Base-by-base conservation (phyloP, 2,113 vertebrate genomes). In the Sander vitreus region DNA sequence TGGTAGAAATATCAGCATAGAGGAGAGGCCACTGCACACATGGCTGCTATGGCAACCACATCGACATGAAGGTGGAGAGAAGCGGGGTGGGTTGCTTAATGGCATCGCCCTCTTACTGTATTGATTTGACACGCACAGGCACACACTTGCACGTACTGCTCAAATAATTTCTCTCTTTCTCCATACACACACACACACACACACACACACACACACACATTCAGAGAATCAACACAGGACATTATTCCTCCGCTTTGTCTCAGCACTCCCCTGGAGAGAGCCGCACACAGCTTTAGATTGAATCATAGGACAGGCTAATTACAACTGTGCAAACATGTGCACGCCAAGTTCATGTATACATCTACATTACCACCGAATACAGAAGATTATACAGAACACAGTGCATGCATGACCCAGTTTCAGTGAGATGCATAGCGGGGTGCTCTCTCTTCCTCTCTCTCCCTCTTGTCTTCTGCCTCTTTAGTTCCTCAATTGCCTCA, bases 1-100 rank as follows among this genome's bases (percentile, higher is more conserved):
- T 48, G 21, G 62, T 54, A 76, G 78, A 72, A 80, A 81, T 70
- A 88, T 84, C 73, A 75, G 78, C 78, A 84, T 62, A 57, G 78
- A 84, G 68, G 62, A 88, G 82, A 91, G 79, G 76, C 82, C 68
- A 81, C 85, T 90, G 83, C 33, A 78, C 78, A 74, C 74, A 50
- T 25, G 53, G 91, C 89, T 93, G 89, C 93, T 73, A 93, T 93
- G 90, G 93, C 85, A 94, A 94, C 93, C 59, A 58, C 81, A 92
- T 83, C 75, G 80, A 90, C 84, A 50, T 80, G 86, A 76, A 80
- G 80, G 77, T 57, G 72, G 74, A 62, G 62, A 19, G 15, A 50
- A 39, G 63, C 2, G 19, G 33, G 53, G 83, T 53, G 70, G 51
- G 45, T n/a, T 66, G 65, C 80, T 82, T 89, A 92, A 93, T 92